Conservation (phyloP, 2,797 vertebrate genomes). For the Tenualosa thibaudeaui region DNA sequence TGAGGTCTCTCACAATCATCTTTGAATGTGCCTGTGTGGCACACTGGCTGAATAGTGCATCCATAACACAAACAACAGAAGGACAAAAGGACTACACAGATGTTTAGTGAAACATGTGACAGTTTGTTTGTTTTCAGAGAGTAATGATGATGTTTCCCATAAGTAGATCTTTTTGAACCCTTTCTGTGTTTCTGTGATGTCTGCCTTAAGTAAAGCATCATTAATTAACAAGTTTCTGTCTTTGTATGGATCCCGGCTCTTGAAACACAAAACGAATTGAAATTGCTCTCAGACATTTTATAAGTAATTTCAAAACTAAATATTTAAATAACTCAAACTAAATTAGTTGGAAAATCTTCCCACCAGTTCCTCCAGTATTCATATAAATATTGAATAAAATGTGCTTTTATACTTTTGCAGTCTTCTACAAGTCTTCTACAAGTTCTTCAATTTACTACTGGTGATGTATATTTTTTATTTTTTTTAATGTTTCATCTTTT, state of each 20-base stretch:
- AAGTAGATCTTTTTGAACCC: no score
- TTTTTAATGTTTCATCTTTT: no score
- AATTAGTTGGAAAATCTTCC: background rate
- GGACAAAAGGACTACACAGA: background rate
- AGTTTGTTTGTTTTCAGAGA: no score
- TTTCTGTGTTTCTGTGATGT: no score
- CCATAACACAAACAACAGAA: background rate
- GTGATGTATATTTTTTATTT: no score
- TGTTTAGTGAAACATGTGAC: background rate
- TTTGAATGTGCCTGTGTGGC: background rate
- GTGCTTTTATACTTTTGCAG: background rate
- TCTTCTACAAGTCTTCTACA: no score
- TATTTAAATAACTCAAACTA: background rate
- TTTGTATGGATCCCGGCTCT: background rate
- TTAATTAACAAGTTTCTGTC: background rate
- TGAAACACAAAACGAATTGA: background rate
- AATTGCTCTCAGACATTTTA: background rate
- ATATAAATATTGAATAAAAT: background rate
- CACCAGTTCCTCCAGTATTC: background rate
- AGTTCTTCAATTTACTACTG: background rate
- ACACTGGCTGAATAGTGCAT: no score
- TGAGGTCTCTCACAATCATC: background rate
- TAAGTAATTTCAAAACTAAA: background rate
- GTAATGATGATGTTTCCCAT: no score
- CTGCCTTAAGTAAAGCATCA: no score